A percentile compares a stretch with the other conserved stretches of the same genome.
Evolutionary conservation across 2,113 vertebrate genomes (phyloP).

Genomic region (Danionella cerebrum): DNA sequence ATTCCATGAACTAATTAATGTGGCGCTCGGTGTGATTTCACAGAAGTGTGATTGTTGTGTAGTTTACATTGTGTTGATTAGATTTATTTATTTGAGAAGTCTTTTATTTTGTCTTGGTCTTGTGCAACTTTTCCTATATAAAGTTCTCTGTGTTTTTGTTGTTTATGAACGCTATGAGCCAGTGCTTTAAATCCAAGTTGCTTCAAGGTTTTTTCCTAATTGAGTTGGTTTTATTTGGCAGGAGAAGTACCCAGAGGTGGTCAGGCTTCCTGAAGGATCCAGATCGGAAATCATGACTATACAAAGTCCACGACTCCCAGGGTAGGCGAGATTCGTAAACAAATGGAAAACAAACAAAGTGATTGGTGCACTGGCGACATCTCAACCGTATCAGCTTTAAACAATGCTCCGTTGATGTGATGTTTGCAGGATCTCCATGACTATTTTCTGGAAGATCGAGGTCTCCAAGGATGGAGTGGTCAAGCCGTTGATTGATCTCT

Average conservation of each 20-base stretch:
- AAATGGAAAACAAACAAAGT: background rate
- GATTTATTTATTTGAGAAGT: too few species aligned
- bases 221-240: slow-evolving; percentile 35
- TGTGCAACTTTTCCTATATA: background rate
- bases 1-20: too few species aligned
- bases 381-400: background rate
- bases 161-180: background rate
- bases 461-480: slow-evolving; percentile 60
- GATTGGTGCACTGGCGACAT: too few species aligned
- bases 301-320: slow-evolving; percentile 46
- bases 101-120: background rate
- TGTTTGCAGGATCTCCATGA: slow-evolving; percentile 61
- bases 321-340: slow-evolving; percentile 46
- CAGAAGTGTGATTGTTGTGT: too few species aligned
- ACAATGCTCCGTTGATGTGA: background rate
- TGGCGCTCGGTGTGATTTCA: too few species aligned
- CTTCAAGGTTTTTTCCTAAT: background rate
- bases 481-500: slow-evolving; percentile 66
- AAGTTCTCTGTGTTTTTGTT: background rate
- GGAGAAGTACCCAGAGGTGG: slow-evolving; percentile 64
- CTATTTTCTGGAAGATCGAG: slow-evolving; percentile 69
- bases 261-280: slow-evolving; percentile 63
- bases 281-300: slow-evolving; percentile 55
- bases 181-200: background rate
- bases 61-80: too few species aligned